Evolutionary conservation across 2,797 vertebrate species (phyloP), one percentile per base, ranked within the genome.

Genomic region (Phaenicophaeus curvirostris): DNA sequence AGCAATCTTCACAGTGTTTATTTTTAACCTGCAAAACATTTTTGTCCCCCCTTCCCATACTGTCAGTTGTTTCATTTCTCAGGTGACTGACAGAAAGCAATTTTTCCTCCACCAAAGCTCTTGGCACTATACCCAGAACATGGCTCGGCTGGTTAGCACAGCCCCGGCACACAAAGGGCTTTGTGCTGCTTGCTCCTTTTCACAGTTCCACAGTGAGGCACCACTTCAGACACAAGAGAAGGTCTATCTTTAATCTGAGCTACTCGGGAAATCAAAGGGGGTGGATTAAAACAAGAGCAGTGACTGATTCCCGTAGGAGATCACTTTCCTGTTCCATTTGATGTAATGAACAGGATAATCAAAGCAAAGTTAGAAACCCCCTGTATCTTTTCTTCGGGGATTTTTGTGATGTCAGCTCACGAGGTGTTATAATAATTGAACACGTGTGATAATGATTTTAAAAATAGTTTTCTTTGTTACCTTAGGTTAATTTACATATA

Each of bases 271-370:
- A 98, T 98, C 96, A 98, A 98, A 98, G 91, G 2, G 30, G 74
- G 62, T 58, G 93, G 96, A 96, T 98, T 98, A 94, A 97, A 98
- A 98, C 90, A 94, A 97, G 96, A 96, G 92, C 67, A 23, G 88
- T 61, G 91, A 96, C 95, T 97, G 95, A 97, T 97, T 97, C 96
- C 95, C 9, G 58, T 80, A 89, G 97, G 96, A 97, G 95, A 95
- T 93, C 74, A 1, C 85, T 97, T 96, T 95, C 93, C 93, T 93
- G 79, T 94, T 96, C 93, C 80, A 91, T 97, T 97, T 98, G 97
- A 96, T 97, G 83, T 65, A 96, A 97, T 73, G 96, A 97, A 93
- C 87, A 79, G 78, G 90, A 97, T 96, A 97, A 98, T 98, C 97
- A 98, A 98, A 98, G 97, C 51, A 74, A 94, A 89, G 95, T 96